A percentile compares a stretch with the other conserved stretches of the same genome.
Evolutionary conservation across 2,888 invertebrate genomes (phyloP).

Genomic region (Leptopterna dolabrata): DNA sequence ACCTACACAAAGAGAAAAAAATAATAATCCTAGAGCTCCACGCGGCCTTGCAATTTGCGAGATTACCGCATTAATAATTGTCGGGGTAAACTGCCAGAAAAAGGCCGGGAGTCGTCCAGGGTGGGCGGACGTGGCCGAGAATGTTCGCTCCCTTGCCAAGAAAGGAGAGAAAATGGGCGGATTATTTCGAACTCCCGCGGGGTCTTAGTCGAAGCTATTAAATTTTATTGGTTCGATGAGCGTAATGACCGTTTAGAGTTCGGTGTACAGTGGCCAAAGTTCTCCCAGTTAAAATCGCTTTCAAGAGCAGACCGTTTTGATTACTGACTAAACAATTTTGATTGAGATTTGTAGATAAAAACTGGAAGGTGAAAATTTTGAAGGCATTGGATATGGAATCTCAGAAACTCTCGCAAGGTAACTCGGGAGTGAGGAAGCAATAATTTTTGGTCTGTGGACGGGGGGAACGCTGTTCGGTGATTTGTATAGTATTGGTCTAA

Average conservation of each 20-base stretch:
- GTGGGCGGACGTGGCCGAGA: not conserved
- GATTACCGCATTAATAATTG: conserved; percentile 29
- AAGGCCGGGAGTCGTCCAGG: not conserved
- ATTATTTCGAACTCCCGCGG: not conserved
- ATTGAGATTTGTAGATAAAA: too few relatives aligned
- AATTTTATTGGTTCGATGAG: not conserved
- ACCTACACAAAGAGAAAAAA: not conserved
- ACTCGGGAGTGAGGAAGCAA: too few relatives aligned
- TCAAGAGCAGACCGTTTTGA: too few relatives aligned
- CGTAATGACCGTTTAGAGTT: not conserved
- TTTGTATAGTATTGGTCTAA: too few relatives aligned
- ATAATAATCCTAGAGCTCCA: not conserved
- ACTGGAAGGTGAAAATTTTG: too few relatives aligned
- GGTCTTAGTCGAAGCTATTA: not conserved
- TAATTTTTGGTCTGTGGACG: too few relatives aligned
- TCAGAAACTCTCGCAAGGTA: too few relatives aligned
- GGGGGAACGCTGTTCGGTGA: too few relatives aligned
- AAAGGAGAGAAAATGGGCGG: not conserved
- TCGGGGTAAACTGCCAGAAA: conserved; percentile 19
- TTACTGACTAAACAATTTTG: too few relatives aligned
- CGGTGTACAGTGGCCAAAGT: too few relatives aligned
- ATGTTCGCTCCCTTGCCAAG: not conserved
- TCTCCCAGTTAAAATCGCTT: too few relatives aligned
- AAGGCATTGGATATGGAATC: too few relatives aligned
- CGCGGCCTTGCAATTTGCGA: conserved; percentile 10